phyloP scores from a whole-genome alignment of 2,113 vertebrate genomes.

The Tenebrosternarchus preto region DNA sequence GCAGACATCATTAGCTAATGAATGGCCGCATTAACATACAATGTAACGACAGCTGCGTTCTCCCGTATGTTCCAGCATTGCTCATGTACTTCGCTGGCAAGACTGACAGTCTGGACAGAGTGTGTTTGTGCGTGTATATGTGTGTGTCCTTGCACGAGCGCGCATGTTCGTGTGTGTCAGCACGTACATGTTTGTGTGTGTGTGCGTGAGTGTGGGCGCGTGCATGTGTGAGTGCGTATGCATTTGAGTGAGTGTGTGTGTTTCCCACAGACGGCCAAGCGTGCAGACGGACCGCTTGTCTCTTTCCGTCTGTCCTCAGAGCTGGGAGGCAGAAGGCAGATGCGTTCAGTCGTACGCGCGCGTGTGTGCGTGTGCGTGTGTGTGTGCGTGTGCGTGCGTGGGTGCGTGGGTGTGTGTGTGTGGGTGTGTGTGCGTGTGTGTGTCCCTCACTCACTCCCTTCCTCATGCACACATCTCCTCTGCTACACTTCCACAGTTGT shows the following conservation, averaged over 20 bases:
- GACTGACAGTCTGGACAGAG: background rate
- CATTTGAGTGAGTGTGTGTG: background rate
- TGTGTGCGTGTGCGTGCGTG: background rate
- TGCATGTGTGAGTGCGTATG: background rate
- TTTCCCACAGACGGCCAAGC: background rate
- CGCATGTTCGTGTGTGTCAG: too few species aligned
- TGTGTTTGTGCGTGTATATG: background rate
- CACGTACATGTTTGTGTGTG: too few species aligned
- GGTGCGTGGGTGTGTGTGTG: background rate
- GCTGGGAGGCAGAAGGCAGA: constrained; percentile 19
- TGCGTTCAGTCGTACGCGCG: constrained; percentile 7
- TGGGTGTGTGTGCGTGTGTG: constrained; percentile 1
- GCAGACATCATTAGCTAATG: constrained; percentile 41
- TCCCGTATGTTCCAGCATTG: background rate
- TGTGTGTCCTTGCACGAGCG: background rate
- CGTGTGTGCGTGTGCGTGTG: background rate
- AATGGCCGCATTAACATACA: constrained; percentile 8
- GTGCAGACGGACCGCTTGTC: constrained; percentile 15
- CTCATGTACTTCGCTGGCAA: background rate
- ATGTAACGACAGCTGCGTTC: background rate
- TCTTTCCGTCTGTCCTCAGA: constrained; percentile 34
- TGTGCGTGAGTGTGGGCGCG: too few species aligned
- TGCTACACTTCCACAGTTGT: background rate
- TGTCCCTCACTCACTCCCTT: background rate
- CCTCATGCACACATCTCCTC: background rate